phyloP scores from a whole-genome alignment of 2,797 vertebrate species.

The Sitta carolinensis region DNA sequence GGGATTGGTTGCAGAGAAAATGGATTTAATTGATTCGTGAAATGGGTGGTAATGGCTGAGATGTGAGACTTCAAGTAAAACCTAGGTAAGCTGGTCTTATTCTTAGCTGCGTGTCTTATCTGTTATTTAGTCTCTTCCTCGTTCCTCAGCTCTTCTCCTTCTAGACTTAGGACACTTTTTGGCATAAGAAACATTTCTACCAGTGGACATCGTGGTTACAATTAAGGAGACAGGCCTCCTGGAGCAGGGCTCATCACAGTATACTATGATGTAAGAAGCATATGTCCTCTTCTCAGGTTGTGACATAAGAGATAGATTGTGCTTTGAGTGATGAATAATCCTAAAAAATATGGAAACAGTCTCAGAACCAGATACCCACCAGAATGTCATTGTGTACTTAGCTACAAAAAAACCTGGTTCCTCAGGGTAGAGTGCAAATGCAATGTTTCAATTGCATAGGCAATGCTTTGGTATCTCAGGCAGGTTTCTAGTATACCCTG shows the following conservation, averaged over 20 bases:
- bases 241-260: background rate
- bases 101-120: background rate
- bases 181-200: background rate
- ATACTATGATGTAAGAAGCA: background rate
- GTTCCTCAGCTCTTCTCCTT: background rate
- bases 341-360: background rate
- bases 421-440: background rate
- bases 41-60: background rate
- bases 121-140: background rate
- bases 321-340: background rate
- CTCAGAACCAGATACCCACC: background rate
- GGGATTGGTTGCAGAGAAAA: background rate
- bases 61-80: background rate
- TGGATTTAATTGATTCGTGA: background rate
- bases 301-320: background rate
- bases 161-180: background rate
- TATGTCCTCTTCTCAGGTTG: background rate
- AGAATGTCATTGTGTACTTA: background rate
- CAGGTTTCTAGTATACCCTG: rapidly evolving
- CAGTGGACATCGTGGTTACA: background rate
- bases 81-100: background rate
- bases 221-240: background rate
- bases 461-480: background rate
- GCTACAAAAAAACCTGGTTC: background rate
- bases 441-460: background rate